Evolutionary conservation across 2,797 vertebrate genomes (phyloP), one percentile per base, ranked within the genome.

Genomic region (Calcarius lapponicus): DNA sequence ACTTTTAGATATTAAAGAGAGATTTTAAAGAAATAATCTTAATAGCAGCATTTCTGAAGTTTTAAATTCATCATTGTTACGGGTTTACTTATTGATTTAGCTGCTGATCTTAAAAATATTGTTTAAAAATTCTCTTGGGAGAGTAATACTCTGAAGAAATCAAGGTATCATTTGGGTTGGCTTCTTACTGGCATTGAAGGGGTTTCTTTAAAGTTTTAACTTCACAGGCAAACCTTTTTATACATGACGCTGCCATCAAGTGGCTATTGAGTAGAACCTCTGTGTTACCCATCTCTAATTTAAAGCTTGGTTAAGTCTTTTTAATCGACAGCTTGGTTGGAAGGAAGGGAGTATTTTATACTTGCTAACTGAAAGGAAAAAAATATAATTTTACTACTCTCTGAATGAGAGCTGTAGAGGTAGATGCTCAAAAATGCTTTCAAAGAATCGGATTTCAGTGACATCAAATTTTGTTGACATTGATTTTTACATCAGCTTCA

Each of bases 201-300:
- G 0, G 0, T 84, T 56, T 62, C 74, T 85, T 53, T 8, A 9
- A 72, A 58, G 26, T 79, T 91, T 76, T 79, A 50, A n/a, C 45
- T 82, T 73, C 25, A 28, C 29, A 61, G 38, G 57, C n/a, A 67
- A 40, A 87, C 65, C 10, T 86, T 95, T 90, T 89, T 57, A 64
- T 80, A 95, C 81, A 73, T 85, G 88, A 92, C 43, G 1, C 86
- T 96, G 94, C 84, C 91, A 96, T 93, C 88, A 94, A 95, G 91
- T 94, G 86, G 81, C 91, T 93, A 54, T 61, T 89, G 57, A 91
- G 65, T 57, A 89, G 88, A 96, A 86, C 62, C 81, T 85, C 73
- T 67, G 24, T 78, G 54, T 67, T 72, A 57, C 43, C 17, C 50
- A n/a, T 51, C 19, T 61, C 53, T 29, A 57, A 58, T 75, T 56